Evolutionary conservation across 1,140 invertebrate genomes (phyloP).

Genomic region (Sitobion miscanthi): DNA sequence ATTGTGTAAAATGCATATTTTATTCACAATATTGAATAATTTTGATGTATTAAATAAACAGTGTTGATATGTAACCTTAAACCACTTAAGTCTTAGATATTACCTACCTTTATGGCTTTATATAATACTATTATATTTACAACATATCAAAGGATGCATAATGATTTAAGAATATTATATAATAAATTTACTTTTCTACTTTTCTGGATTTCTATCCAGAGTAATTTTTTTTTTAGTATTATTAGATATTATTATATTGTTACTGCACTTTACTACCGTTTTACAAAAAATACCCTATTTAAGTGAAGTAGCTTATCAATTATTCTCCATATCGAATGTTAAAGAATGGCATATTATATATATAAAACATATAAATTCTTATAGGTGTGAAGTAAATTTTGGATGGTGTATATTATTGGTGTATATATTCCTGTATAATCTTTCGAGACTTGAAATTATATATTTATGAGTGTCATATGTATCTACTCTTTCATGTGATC

Average conservation of each 20-base stretch:
- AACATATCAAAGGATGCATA: neutral
- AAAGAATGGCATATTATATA: neutral
- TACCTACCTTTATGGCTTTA: neutral
- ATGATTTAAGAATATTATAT: neutral
- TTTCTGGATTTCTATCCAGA: neutral
- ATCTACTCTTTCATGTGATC: neutral
- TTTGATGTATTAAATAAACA: neutral
- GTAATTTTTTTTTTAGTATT: neutral
- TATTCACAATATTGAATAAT: neutral
- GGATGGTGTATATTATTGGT: neutral
- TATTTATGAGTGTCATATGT: neutral
- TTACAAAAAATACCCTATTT: neutral
- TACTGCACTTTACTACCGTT: neutral
- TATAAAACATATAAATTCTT: neutral
- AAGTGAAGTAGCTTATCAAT: neutral
- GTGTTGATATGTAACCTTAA: neutral
- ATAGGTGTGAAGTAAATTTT: neutral
- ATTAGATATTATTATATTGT: neutral
- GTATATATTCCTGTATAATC: neutral
- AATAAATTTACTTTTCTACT: neutral
- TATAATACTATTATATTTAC: neutral
- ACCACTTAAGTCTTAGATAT: neutral
- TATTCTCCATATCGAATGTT: neutral
- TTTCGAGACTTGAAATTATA: neutral
- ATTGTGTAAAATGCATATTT: neutral